A percentile compares a stretch with the other conserved stretches of the same genome.
Evolutionary conservation across 2,113 vertebrate genomes (phyloP).

Genomic region (Podocnemis expansa): DNA sequence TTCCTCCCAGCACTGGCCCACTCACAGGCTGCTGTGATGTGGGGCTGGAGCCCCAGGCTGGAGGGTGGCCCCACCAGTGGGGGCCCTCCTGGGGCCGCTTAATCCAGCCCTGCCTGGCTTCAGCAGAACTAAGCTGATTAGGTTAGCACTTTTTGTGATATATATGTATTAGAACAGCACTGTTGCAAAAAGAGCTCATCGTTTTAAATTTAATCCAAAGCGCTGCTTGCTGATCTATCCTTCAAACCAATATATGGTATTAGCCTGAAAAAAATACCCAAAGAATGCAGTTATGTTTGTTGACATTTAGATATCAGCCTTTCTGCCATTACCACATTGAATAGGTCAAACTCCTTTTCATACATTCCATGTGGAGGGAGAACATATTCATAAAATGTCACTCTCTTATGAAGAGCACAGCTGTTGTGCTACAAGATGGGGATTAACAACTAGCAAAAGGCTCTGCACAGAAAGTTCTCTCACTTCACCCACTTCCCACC

Average conservation of each 20-base stretch:
- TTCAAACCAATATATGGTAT: not conserved
- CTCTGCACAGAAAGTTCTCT: not conserved
- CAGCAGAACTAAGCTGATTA: not conserved
- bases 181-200: constrained; percentile 1
- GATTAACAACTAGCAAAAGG: not conserved
- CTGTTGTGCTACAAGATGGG: not conserved
- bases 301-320: not conserved
- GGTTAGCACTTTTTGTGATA: not conserved
- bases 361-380: not conserved
- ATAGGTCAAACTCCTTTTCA: not conserved
- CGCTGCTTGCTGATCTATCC: not conserved
- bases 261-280: not conserved
- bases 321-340: not conserved
- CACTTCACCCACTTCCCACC: not conserved
- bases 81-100: too few relatives aligned
- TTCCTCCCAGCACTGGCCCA: too few relatives aligned
- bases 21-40: too few relatives aligned
- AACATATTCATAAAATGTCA: not conserved
- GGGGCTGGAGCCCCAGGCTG: too few relatives aligned
- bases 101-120: not conserved
- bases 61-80: too few relatives aligned
- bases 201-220: constrained; percentile 29
- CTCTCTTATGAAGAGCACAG: not conserved
- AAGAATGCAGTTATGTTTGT: fast-evolving
- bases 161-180: not conserved